A percentile compares a stretch with the other conserved stretches of the same genome.
Evolutionary conservation across 53 echinoderm and acorn worm species (phyloP).

Genomic region (Luidia sarsii): DNA sequence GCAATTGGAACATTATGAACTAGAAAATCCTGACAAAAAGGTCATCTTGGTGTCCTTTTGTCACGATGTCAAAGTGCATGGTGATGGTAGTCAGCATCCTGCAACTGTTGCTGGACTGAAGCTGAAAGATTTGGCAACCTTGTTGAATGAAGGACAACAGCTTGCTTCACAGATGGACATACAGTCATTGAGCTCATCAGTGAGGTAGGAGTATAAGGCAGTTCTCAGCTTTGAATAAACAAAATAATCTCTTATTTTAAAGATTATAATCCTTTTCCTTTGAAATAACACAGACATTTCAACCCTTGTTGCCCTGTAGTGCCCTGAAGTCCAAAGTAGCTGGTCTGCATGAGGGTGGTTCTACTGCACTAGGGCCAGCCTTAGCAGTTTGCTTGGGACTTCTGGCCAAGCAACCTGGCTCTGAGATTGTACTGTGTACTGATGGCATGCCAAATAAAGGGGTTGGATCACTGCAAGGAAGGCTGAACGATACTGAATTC

Average conservation of each 20-base stretch:
- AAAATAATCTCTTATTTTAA: neutral
- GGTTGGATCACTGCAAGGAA: conserved; percentile 65
- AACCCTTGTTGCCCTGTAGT: conserved; percentile 25
- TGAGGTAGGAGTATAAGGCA: conserved; percentile 34
- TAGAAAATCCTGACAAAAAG: conserved; percentile 73
- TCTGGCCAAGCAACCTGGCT: conserved; percentile 81
- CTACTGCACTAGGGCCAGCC: conserved; percentile 92
- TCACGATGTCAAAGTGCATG: conserved; percentile 62
- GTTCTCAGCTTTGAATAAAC: neutral
- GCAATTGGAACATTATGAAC: conserved; percentile 85
- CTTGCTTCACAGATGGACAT: conserved; percentile 44
- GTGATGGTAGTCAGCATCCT: conserved; percentile 57
- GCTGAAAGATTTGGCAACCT: conserved; percentile 31
- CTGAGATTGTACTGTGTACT: conserved; percentile 90
- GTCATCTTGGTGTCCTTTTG: conserved; percentile 75
- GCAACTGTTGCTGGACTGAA: conserved; percentile 44
- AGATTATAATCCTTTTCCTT: too few species aligned
- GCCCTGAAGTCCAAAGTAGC: conserved; percentile 50
- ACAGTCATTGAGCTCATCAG: conserved; percentile 50
- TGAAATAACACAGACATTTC: neutral
- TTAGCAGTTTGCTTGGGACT: conserved; percentile 80
- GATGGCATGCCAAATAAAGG: conserved; percentile 93
- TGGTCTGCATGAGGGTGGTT: conserved; percentile 59
- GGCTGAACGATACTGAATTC: conserved; percentile 21
- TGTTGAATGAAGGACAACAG: conserved; percentile 57